Evolutionary conservation across 2,888 invertebrate species (phyloP), one percentile per base, ranked within the genome.

Genomic region (Coelinius sp.): DNA sequence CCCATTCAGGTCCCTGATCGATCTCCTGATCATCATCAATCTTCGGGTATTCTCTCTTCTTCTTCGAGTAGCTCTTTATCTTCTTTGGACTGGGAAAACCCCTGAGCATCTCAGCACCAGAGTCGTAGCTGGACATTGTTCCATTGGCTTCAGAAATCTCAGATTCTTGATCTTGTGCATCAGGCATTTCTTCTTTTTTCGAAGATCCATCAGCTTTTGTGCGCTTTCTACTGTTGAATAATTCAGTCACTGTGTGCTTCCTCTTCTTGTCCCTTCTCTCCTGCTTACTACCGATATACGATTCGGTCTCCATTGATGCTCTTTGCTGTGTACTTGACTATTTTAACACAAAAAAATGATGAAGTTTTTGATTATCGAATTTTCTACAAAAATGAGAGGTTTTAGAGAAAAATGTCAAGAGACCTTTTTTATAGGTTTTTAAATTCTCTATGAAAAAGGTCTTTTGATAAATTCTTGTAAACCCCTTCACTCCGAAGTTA

Each of bases 211-310:
- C 59, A n/a, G 75, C 75, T 66, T 85, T 86, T 2, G 76, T 65
- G 35, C 85, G 83, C 65, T 83, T 89, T 79, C 90, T 90, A 73
- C 90, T 90, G 78, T 90, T 90, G 81, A 93, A 93, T 78, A 94
- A 89, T 77, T 92, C 92, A 80, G 92, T 92, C 0, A 93, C 92
- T 75, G 92, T 92, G 41, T 93, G 86, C 81, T 93, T 93, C 4
- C 93, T 88, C 85, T 93, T 94, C 83, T 91, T 92, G 81, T 92
- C 92, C 4, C 93, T 89, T 0, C 93, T 89, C 81, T 94, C 93
- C 81, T 92, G 92, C 84, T 94, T 94, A 0, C 92, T 91, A 53
- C 90, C 89, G 75, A 89, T 84, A 22, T 87, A 86, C 4, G 75
- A 59, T 46, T 75, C 79, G 12, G 62, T 79, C 80, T 70, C 78